phyloP scores from a whole-genome alignment of 2,888 invertebrate species.

The Lasioglossum figueresi region DNA sequence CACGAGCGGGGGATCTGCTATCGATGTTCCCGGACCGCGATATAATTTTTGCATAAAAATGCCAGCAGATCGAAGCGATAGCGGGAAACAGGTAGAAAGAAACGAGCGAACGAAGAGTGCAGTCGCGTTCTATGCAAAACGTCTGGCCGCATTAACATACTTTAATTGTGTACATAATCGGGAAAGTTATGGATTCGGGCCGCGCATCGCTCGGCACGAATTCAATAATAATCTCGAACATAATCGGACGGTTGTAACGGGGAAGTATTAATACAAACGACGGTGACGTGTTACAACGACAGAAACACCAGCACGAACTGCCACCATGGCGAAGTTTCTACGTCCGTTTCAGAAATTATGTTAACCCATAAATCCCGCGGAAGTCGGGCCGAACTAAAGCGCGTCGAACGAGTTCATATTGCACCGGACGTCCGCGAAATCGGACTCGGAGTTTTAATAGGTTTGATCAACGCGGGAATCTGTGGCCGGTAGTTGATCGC shows the following conservation, averaged over 20 bases:
- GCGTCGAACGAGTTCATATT: constrained; percentile 55
- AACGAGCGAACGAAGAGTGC: neutral
- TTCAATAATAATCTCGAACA: constrained; percentile 53
- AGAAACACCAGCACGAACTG: constrained; percentile 44
- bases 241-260: constrained; percentile 37
- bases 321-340: constrained; percentile 26
- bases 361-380: constrained; percentile 63
- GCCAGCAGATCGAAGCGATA: neutral
- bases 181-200: constrained; percentile 49
- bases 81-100: neutral
- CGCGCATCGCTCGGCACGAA: constrained; percentile 50
- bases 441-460: constrained; percentile 52
- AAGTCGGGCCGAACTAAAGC: constrained; percentile 31
- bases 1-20: neutral
- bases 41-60: neutral
- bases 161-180: constrained; percentile 27
- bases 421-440: constrained; percentile 47
- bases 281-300: constrained; percentile 32
- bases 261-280: constrained; percentile 47
- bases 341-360: constrained; percentile 56
- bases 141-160: constrained; percentile 46
- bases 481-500: constrained; percentile 53
- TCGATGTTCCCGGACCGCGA: neutral
- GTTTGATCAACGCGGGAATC: constrained; percentile 50
- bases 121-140: constrained; percentile 44